Evolutionary conservation across 2,113 vertebrate genomes (phyloP), one percentile per base, ranked within the genome.

Genomic region (Naja naja): DNA sequence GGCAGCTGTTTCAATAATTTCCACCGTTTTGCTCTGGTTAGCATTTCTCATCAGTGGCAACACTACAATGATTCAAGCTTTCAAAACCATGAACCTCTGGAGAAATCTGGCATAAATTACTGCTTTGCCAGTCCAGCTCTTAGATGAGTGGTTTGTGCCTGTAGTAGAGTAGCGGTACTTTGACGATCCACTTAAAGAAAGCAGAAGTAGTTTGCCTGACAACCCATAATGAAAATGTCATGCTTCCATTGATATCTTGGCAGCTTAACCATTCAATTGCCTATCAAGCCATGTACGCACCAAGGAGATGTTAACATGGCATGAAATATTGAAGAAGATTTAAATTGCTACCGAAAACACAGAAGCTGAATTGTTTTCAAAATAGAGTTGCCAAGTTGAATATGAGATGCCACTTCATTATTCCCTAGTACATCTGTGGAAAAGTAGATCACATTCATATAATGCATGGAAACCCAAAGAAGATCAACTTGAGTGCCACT

Each of bases 81-180:
- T 93, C 60, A 85, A 94, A 95, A 91, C 18, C 88, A 52, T 56
- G 74, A 96, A 93, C 74, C 93, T 96, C 94, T 95, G 90, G 94
- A 96, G 89, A 74, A 96, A 96, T 94, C 60, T 96, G 91, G 93
- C 74, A 94, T 74, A 95, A 94, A 96, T 94, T 91, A 20, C 16
- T 93, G 3, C 30, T 89, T 16, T 58, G 93, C 53, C 55, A 91
- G 49, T 94, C 92, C 91, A 93, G 60, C 16, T 91, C 90, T 90
- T 94, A 64, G 86, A 92, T 94, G 92, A 93, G 39, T 58, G 91
- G 92, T 93, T 94, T 34, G 54, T 95, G 87, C 58, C 52, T 96
- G 91, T 69, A 95, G 69, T 93, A 85, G 27, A 91, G 85, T 89
- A 89, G 94, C 91, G 56, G 88, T 94, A 93, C 85, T 90, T 95